phyloP scores from a whole-genome alignment of 2,113 vertebrate species.

The Podarcis cretensis region DNA sequence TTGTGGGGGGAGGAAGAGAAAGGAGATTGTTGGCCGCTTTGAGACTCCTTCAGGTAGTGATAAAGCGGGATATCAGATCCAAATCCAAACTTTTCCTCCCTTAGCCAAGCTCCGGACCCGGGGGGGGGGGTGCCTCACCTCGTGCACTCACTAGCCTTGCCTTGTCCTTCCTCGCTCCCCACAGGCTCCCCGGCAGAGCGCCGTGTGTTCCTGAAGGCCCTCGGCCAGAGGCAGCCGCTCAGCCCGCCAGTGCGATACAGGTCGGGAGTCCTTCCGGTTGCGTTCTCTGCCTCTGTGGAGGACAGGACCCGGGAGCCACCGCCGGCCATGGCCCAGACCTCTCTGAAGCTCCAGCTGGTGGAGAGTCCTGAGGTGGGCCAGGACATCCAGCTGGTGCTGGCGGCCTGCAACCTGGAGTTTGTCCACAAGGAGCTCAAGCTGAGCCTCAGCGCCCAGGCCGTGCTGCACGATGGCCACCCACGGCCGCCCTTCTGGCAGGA shows the following conservation, averaged over 20 bases:
- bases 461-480: slow-evolving; percentile 65
- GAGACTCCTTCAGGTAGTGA: no score
- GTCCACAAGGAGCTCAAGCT: slow-evolving; percentile 65
- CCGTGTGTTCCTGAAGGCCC: slow-evolving; percentile 63
- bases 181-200: slow-evolving; percentile 67
- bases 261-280: rapidly evolving
- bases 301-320: not conserved
- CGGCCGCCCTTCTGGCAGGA: slow-evolving; percentile 69
- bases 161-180: not conserved
- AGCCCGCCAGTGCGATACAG: not conserved
- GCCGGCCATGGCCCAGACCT: slow-evolving; percentile 29
- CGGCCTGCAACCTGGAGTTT: slow-evolving; percentile 52
- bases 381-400: slow-evolving; percentile 63
- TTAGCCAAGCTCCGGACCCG: not conserved
- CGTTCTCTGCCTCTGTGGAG: not conserved
- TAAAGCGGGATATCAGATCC: no score
- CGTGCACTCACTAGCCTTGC: not conserved
- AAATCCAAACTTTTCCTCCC: no score
- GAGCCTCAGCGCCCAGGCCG: slow-evolving; percentile 65
- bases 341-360: slow-evolving; percentile 58
- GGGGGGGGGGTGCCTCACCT: no score
- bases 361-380: slow-evolving; percentile 64
- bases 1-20: no score
- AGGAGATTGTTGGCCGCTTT: no score
- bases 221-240: not conserved